These are phyloP conservation scores for Ophion obscuratus DNA, from an alignment of 2,888 invertebrate species.

Conservation along the genomic window DNA sequence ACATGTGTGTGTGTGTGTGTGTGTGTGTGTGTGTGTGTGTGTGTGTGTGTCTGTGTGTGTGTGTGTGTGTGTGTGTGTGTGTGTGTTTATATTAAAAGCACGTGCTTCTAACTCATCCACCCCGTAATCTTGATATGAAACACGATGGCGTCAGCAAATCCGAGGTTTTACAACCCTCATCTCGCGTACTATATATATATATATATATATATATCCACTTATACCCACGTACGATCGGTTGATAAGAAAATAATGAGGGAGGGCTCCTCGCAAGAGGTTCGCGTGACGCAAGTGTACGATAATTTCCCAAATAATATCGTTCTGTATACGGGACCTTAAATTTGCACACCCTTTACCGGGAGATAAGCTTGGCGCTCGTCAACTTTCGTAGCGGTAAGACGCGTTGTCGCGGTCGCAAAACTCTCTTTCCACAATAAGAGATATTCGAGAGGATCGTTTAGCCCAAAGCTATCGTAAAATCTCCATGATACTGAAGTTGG, in stretches of 20 bases:
- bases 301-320: not conserved
- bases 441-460: not conserved
- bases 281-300: too few relatives aligned
- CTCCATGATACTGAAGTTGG: too few relatives aligned
- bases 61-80: too few relatives aligned
- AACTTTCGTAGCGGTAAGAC: not conserved
- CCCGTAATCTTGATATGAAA: not conserved
- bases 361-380: not conserved
- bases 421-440: not conserved
- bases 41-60: too few relatives aligned
- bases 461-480: not conserved
- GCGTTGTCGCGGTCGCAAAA: not conserved
- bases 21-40: too few relatives aligned
- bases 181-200: not conserved
- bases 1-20: too few relatives aligned
- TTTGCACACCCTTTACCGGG: not conserved
- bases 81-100: not conserved
- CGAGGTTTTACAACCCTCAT: slow-evolving; percentile 36
- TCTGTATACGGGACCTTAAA: not conserved
- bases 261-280: not conserved
- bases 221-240: not conserved
- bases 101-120: not conserved
- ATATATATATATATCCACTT: not conserved
- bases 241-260: not conserved
- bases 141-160: slow-evolving; percentile 13